Base-by-base conservation (phyloP, 2,888 invertebrate species). In the Eristalinus aeneus region DNA sequence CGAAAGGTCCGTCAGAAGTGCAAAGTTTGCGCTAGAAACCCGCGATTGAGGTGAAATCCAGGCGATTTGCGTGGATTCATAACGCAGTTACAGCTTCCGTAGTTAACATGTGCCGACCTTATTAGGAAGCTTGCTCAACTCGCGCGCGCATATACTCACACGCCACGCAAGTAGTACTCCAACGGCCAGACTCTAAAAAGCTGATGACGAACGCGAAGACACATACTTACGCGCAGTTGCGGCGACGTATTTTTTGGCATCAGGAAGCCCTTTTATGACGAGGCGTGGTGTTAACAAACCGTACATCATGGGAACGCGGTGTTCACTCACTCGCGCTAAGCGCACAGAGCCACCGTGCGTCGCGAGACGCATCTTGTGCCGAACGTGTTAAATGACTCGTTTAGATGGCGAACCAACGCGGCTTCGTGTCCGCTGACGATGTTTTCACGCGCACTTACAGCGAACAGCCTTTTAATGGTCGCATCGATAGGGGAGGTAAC, bases 71-170 rank as follows among this genome's bases (percentile, higher is more conserved):
- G 91, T 90, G 89, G 90, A 90, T 89, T 89, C 88, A 88, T 90
- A 90, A 90, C 90, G 89, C 89, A 90, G 91, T 91, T 91, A 92
- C 91, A 89, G 91, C 91, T 91, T 90, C 91, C 90, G 91, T 90
- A 91, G 89, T 90, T 91, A 92, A 91, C 92, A 92, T 92, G 91
- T 92, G 92, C 91, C 90, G 90, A 90, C 92, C 92, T 92, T 92
- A 92, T 92, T 92, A 92, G 92, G 92, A 92, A 92, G 91, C 90
- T 92, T 91, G 91, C 88, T 90, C 83, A 27, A 16, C 16, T 46
- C 46, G 46, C 46, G 22, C 46, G 63, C 34, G 36, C 23, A 22
- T 27, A 27, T 23, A 56, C 56, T 23, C 56, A 54, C 31, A 67
- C 54, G 65, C 67, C 58, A 58, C 61, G 2, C 32, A 46, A 71